These are phyloP conservation scores for Theretra japonica DNA, from an alignment of 2,888 invertebrate genomes.

Conservation along the genomic window DNA sequence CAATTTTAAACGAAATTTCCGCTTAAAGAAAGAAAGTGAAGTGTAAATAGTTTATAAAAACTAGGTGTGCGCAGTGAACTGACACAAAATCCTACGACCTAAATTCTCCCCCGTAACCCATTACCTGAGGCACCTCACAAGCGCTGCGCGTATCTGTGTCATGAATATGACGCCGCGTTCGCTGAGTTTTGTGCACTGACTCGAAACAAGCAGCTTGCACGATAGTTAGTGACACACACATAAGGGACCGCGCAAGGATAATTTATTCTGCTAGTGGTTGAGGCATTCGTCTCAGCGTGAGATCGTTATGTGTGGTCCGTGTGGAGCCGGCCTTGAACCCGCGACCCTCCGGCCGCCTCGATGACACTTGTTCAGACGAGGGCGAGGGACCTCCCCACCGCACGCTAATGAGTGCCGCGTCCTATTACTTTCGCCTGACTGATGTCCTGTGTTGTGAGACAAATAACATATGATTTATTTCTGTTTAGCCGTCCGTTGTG, in stretches of 20 bases:
- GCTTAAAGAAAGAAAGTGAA: background rate
- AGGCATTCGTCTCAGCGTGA: too few relatives aligned
- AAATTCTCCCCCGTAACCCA: background rate
- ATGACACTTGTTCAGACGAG: background rate
- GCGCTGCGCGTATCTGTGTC: background rate
- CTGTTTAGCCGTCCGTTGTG: too few relatives aligned
- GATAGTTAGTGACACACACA: too few relatives aligned
- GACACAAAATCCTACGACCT: conserved; percentile 3
- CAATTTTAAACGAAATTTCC: too few relatives aligned
- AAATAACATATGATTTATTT: background rate
- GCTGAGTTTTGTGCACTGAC: background rate
- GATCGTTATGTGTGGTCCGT: background rate
- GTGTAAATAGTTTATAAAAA: background rate
- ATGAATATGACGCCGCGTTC: background rate
- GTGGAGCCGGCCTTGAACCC: background rate
- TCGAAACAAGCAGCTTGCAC: background rate
- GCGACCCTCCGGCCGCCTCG: background rate
- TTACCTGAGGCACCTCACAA: background rate
- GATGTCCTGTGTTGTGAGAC: too few relatives aligned
- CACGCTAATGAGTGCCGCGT: background rate
- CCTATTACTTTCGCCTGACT: background rate
- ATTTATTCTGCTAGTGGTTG: too few relatives aligned
- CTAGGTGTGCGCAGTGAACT: background rate
- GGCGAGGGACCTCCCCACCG: background rate
- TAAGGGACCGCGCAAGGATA: too few relatives aligned